Conservation (phyloP, 2,888 invertebrate genomes). For the Drosophila atripex region DNA sequence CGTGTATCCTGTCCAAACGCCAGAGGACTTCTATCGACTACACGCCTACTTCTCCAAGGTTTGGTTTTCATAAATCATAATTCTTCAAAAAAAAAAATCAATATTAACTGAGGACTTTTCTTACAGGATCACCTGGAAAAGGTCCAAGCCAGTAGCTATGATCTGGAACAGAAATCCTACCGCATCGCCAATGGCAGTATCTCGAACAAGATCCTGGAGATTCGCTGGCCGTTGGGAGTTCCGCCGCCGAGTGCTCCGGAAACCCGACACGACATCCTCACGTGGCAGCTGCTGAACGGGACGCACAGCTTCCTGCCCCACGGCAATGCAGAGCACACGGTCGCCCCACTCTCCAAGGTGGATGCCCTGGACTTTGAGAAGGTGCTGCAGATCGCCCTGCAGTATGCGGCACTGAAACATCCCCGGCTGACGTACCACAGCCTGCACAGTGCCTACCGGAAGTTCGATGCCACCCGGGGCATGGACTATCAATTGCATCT, state of each 20-base stretch:
- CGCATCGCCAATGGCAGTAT: constrained; percentile 84
- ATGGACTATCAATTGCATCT: constrained; percentile 93
- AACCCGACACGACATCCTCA: constrained; percentile 92
- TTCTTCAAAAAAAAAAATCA: rapidly evolving
- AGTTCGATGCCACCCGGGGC: constrained; percentile 92
- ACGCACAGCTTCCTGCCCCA: constrained; percentile 92
- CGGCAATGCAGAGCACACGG: constrained; percentile 91
- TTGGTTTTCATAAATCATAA: constrained; percentile 56
- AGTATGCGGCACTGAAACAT: constrained; percentile 85
- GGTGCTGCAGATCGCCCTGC: constrained; percentile 85
- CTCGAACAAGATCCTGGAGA: constrained; percentile 85
- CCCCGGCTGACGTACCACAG: constrained; percentile 85
- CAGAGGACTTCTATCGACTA: constrained; percentile 88
- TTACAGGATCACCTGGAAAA: constrained; percentile 84
- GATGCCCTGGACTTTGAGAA: constrained; percentile 88
- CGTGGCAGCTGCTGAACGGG: constrained; percentile 94
- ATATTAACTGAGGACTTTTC: neutral
- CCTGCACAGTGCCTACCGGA: constrained; percentile 89
- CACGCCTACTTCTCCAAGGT: constrained; percentile 90
- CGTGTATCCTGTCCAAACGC: constrained; percentile 87
- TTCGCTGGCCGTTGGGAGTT: constrained; percentile 91
- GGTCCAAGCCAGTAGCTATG: constrained; percentile 80
- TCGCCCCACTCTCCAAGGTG: constrained; percentile 87
- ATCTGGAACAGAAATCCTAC: constrained; percentile 82
- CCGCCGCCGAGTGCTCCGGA: constrained; percentile 87